These are phyloP conservation scores for Euclidia mi DNA, from an alignment of 2,888 invertebrate species.

Conservation along the genomic window DNA sequence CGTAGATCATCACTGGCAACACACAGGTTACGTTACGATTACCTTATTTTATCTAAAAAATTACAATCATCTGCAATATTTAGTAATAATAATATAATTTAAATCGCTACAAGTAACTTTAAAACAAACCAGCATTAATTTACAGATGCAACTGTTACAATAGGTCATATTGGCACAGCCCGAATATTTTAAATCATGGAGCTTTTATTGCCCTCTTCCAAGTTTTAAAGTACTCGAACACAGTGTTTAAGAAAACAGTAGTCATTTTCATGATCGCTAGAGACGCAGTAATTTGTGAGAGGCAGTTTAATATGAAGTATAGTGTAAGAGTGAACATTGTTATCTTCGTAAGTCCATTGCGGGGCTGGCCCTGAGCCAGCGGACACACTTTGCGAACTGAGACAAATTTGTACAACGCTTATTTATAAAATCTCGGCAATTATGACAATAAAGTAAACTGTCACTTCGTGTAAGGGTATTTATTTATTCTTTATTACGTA, in stretches of 20 bases:
- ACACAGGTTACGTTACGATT: too few species aligned
- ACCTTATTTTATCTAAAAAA: too few species aligned
- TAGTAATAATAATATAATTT: too few species aligned
- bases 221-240: neutral
- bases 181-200: too few species aligned
- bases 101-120: too few species aligned
- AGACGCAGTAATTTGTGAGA: constrained; percentile 33
- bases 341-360: constrained; percentile 42
- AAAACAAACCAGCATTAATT: too few species aligned
- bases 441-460: constrained; percentile 31
- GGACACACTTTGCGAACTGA: constrained; percentile 45
- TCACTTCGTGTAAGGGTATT: too few species aligned
- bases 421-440: constrained; percentile 44
- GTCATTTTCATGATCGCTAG: constrained; percentile 32
- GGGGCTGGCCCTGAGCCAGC: constrained; percentile 54
- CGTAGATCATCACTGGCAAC: too few species aligned
- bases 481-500: too few species aligned
- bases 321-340: constrained; percentile 42
- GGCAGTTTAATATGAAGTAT: constrained; percentile 47
- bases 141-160: too few species aligned
- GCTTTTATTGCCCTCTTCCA: neutral
- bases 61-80: too few species aligned
- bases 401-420: constrained; percentile 57
- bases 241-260: constrained; percentile 27
- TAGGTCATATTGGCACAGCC: too few species aligned